Conservation (phyloP, 2,797 vertebrate genomes). For the Takifugu ocellatus region DNA sequence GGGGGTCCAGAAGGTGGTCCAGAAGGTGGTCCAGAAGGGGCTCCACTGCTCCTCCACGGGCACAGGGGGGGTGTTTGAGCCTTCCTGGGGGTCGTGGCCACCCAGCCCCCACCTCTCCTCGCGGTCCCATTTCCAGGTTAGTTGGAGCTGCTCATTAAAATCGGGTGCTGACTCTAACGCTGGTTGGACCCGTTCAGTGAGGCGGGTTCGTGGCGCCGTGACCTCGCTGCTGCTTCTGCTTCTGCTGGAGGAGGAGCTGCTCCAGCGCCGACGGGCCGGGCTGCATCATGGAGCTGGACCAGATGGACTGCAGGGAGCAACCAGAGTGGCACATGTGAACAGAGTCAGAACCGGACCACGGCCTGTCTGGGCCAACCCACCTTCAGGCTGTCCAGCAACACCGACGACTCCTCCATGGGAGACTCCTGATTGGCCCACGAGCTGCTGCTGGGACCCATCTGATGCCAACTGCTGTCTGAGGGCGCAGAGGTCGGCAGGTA, state of each 20-base stretch:
- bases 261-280: constrained; percentile 98
- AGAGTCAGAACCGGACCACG: background rate
- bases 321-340: background rate
- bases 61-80: constrained; percentile 52
- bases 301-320: constrained; percentile 84
- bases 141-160: constrained; percentile 69
- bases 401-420: constrained; percentile 88
- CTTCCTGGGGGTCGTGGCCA: constrained; percentile 49
- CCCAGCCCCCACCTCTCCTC: constrained; percentile 62
- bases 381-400: constrained; percentile 96
- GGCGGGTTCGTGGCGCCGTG: constrained; percentile 96
- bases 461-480: constrained; percentile 93
- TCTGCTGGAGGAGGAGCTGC: constrained; percentile 98
- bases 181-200: constrained; percentile 80
- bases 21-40: constrained; percentile 60
- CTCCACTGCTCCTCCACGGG: constrained; percentile 80
- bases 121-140: constrained; percentile 63
- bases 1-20: too few species aligned
- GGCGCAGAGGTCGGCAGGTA: constrained; percentile 82
- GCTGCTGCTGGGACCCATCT: constrained; percentile 76
- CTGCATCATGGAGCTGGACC: constrained; percentile 99
- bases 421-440: constrained; percentile 91
- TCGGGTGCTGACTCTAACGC: constrained; percentile 54
- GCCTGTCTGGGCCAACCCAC: constrained; percentile 29
- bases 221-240: constrained; percentile 97